These are phyloP conservation scores for Daktulosphaira vitifoliae DNA, from an alignment of 1,140 invertebrate species.

Conservation along the genomic window DNA sequence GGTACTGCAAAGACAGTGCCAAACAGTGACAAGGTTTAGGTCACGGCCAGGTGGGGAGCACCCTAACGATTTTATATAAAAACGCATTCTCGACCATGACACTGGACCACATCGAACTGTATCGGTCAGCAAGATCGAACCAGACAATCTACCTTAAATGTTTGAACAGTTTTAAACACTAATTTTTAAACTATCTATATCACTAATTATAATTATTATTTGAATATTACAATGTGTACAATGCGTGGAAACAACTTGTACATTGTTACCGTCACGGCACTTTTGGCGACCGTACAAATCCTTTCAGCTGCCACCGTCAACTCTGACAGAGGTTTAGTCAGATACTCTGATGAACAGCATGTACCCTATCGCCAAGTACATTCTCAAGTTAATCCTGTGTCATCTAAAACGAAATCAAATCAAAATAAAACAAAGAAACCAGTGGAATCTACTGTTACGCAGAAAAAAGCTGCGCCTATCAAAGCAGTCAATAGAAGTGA, in stretches of 20 bases:
- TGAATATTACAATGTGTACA: too few species aligned
- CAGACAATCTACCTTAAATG: not conserved
- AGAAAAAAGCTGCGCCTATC: slow-evolving; percentile 13
- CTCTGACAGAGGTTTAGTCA: slow-evolving; percentile 2
- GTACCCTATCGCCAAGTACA: not conserved
- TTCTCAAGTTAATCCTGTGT: not conserved
- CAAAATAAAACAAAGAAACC: slow-evolving; percentile 12
- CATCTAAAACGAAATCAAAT: not conserved
- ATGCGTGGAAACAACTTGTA: not conserved
- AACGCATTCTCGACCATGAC: slow-evolving; percentile 31
- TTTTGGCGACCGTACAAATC: not conserved
- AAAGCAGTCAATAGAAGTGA: slow-evolving; percentile 3
- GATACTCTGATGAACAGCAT: slow-evolving; percentile 5
- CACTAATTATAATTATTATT: too few species aligned
- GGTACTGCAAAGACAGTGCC: slow-evolving; percentile 7
- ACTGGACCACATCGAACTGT: slow-evolving; percentile 28
- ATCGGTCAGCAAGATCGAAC: slow-evolving; percentile 7
- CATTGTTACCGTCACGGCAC: not conserved
- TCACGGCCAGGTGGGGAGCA: slow-evolving; percentile 4
- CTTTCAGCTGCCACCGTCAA: not conserved
- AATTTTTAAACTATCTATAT: too few species aligned
- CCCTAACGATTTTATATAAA: not conserved
- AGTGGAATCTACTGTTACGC: not conserved
- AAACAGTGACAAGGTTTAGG: slow-evolving; percentile 24
- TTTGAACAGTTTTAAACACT: too few species aligned